phyloP scores from a whole-genome alignment of 2,797 vertebrate species.

The Tokudaia tokunoshimensis region DNA sequence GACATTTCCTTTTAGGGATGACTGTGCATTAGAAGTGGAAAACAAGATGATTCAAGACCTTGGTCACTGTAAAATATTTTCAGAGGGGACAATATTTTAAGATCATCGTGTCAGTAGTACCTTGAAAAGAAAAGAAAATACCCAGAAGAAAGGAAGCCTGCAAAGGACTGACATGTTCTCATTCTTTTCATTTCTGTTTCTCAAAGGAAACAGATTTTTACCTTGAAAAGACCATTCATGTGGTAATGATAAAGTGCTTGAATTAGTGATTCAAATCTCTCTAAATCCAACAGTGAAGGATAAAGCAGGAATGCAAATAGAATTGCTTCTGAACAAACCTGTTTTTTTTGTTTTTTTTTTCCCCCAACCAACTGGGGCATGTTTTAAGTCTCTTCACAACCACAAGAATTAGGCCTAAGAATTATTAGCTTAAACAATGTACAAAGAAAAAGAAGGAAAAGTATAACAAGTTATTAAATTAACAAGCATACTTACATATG shows the following conservation, averaged over 20 bases:
- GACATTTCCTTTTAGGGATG: conserved; percentile 47
- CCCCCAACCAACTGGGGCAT: conserved; percentile 1
- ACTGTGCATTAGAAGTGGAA: conserved; percentile 33
- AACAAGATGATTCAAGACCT: conserved; percentile 69
- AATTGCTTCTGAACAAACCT: conserved; percentile 34
- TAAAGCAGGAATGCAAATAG: conserved; percentile 41
- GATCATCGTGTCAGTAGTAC: conserved; percentile 53
- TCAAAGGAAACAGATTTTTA: conserved; percentile 66
- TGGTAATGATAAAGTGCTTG: conserved; percentile 54
- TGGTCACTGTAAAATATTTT: conserved; percentile 67
- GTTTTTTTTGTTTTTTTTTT: conserved; percentile 42
- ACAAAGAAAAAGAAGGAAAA: conserved; percentile 71
- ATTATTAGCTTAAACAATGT: conserved; percentile 65
- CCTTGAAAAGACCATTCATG: conserved; percentile 53
- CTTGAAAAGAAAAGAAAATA: conserved; percentile 73
- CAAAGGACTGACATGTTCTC: conserved; percentile 42
- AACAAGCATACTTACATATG: conserved; percentile 81
- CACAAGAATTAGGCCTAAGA: conserved; percentile 66
- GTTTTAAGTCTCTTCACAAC: conserved; percentile 56
- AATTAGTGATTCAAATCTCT: conserved; percentile 62
- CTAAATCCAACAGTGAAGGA: conserved; percentile 45
- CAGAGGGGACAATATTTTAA: conserved; percentile 69
- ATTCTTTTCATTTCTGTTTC: conserved; percentile 69
- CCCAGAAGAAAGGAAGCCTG: conserved; percentile 41
- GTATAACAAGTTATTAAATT: conserved; percentile 71